A percentile compares a stretch with the other conserved stretches of the same genome.
Conservation (phyloP, 2,888 invertebrate species). For the Leptinotarsa peninsularis region DNA sequence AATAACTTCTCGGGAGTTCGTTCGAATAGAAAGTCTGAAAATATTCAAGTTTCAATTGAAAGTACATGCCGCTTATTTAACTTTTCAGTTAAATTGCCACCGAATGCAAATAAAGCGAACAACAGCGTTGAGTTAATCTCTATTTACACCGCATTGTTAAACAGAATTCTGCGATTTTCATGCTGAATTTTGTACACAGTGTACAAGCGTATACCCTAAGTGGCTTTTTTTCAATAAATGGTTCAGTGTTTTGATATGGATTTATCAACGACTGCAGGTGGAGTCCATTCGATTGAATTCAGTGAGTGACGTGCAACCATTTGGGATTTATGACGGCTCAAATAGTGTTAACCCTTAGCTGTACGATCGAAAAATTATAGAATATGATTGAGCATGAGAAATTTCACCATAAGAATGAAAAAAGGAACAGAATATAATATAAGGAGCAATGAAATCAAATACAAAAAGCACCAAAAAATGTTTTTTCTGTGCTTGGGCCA, state of each 20-base stretch:
- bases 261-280: not conserved
- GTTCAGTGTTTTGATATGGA: not conserved
- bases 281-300: not conserved
- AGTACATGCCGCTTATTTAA: slow-evolving; percentile 13
- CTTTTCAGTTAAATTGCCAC: slow-evolving; percentile 12
- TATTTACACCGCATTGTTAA: slow-evolving; percentile 16
- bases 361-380: too few relatives aligned
- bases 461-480: too few relatives aligned
- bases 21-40: slow-evolving; percentile 3
- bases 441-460: too few relatives aligned
- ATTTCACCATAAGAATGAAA: too few relatives aligned
- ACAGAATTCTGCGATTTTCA: slow-evolving; percentile 1
- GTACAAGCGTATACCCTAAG: not conserved
- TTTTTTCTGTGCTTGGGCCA: too few relatives aligned
- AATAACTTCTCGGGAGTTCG: not conserved
- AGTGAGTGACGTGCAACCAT: not conserved
- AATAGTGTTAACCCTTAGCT: not conserved
- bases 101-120: slow-evolving; percentile 12
- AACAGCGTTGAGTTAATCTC: slow-evolving; percentile 4
- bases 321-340: not conserved
- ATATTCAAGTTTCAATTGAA: slow-evolving; percentile 17
- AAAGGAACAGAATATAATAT: too few relatives aligned
- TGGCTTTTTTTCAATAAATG: not conserved
- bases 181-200: not conserved
- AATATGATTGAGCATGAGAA: too few relatives aligned